These are phyloP conservation scores for Meloe dianella DNA, from an alignment of 2,888 invertebrate genomes.

Conservation along the genomic window DNA sequence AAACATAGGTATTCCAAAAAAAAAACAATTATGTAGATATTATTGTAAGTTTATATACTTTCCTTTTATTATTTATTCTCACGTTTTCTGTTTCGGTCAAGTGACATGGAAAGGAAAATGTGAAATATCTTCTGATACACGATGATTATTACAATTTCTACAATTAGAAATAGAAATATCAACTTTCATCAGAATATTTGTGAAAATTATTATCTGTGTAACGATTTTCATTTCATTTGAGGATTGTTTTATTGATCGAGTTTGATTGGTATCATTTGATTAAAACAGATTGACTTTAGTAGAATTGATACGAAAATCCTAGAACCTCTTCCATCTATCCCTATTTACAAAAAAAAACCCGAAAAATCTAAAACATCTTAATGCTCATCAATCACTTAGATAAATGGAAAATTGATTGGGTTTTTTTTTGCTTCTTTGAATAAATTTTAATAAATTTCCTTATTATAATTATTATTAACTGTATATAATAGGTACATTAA, in stretches of 20 bases:
- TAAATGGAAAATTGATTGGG: not conserved
- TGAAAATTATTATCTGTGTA: not conserved
- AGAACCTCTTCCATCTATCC: not conserved
- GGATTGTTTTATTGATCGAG: not conserved
- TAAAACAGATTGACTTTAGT: not conserved
- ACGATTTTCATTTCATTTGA: not conserved
- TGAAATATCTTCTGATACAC: not conserved
- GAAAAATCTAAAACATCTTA: not conserved
- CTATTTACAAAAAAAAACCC: too few species aligned
- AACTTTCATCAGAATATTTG: not conserved
- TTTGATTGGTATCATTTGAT: not conserved
- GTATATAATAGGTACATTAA: not conserved
- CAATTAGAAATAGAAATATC: not conserved
- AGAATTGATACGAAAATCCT: not conserved
- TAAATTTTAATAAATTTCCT: not conserved
- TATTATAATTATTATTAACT: not conserved
- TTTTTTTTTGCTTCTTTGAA: not conserved
- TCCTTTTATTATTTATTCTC: not conserved
- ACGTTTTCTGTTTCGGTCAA: constrained; percentile 2
- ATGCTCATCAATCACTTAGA: not conserved
- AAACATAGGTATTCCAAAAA: too few species aligned
- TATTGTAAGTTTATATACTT: not conserved
- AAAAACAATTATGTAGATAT: too few species aligned
- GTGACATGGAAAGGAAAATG: not conserved
- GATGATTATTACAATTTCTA: not conserved